Conservation (phyloP, 1,140 invertebrate species). For the Pachypsylla venusta region DNA sequence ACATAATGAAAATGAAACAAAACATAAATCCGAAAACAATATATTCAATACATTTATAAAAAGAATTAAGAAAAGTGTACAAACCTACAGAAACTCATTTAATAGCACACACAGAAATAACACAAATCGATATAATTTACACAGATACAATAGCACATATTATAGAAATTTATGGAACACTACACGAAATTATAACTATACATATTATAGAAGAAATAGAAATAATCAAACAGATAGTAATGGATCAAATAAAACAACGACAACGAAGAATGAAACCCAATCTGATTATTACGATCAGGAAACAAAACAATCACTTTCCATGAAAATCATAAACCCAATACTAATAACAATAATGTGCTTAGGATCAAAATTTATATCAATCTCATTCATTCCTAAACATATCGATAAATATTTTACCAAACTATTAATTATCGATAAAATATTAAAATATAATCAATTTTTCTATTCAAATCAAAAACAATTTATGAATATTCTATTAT, state of each 20-base stretch:
- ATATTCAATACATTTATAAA: too few species aligned
- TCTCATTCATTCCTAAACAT: background rate
- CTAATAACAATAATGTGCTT: constrained; percentile 16
- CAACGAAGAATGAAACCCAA: too few species aligned
- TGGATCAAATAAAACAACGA: too few species aligned
- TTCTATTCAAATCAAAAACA: background rate
- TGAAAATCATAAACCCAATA: constrained; percentile 19
- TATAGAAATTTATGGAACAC: too few species aligned
- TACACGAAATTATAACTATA: too few species aligned
- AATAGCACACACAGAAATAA: background rate
- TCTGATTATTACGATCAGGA: constrained; percentile 12
- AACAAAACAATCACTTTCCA: constrained; percentile 13
- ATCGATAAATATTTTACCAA: background rate
- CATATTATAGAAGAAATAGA: too few species aligned
- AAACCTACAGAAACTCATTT: background rate
- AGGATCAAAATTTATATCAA: constrained; percentile 4
- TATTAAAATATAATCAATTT: background rate
- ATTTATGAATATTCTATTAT: background rate
- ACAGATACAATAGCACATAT: too few species aligned
- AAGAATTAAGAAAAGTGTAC: background rate
- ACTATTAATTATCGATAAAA: constrained; percentile 1
- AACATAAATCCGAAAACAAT: too few species aligned
- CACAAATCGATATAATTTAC: too few species aligned
- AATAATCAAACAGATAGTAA: too few species aligned
- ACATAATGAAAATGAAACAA: too few species aligned